phyloP scores from a whole-genome alignment of 2,888 invertebrate genomes.

The Eristalis tenax region DNA sequence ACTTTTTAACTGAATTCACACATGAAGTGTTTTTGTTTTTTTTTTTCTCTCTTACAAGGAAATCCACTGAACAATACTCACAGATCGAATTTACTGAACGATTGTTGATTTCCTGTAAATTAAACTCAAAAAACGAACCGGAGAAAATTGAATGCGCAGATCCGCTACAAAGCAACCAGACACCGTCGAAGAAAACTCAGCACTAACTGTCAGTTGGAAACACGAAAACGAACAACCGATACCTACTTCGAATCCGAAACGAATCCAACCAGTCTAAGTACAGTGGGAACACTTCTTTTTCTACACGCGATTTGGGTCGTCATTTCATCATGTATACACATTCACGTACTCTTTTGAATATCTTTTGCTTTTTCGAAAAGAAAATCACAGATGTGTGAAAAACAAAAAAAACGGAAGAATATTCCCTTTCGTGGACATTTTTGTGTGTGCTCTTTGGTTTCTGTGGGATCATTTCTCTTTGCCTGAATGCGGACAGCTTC shows the following conservation, averaged over 20 bases:
- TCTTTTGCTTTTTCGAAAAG: slow-evolving; percentile 18
- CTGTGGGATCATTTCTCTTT: slow-evolving; percentile 10
- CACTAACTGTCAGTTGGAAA: slow-evolving; percentile 31
- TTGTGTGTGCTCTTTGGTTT: background rate
- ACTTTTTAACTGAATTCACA: background rate
- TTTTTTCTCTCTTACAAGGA: background rate
- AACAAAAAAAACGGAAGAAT: background rate
- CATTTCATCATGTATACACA: slow-evolving; percentile 5
- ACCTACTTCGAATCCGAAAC: background rate
- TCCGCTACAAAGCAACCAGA: slow-evolving; percentile 8
- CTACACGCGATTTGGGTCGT: slow-evolving; percentile 28
- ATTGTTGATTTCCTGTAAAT: slow-evolving; percentile 3
- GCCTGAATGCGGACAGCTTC: background rate
- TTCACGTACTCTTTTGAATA: background rate
- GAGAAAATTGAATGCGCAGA: slow-evolving; percentile 5
- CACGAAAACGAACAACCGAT: slow-evolving; percentile 41
- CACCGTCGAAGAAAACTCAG: slow-evolving; percentile 55
- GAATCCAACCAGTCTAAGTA: background rate
- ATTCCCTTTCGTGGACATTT: background rate
- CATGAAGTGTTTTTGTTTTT: background rate
- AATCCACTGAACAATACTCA: background rate
- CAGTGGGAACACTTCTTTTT: slow-evolving; percentile 62
- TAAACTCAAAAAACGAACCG: background rate
- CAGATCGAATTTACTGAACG: background rate
- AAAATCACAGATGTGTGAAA: slow-evolving; percentile 27